phyloP scores from a whole-genome alignment of 2,888 invertebrate genomes.

The Caenorhabditis afra region DNA sequence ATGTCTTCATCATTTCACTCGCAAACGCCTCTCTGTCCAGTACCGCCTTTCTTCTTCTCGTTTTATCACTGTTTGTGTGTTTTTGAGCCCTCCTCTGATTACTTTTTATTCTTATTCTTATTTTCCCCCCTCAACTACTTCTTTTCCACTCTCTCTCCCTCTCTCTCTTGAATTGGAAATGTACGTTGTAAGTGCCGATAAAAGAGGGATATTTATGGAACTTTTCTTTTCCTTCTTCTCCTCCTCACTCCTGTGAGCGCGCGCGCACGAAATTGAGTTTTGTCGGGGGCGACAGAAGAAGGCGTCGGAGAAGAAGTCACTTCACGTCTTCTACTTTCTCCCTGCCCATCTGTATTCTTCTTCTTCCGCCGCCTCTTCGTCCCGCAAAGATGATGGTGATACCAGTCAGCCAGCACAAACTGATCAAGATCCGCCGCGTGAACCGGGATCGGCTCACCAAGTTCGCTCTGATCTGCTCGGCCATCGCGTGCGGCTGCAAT shows the following conservation, averaged over 20 bases:
- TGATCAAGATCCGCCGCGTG: constrained; percentile 77
- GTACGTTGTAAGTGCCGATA: constrained; percentile 50
- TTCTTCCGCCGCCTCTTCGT: too few relatives aligned
- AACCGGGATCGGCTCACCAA: constrained; percentile 74
- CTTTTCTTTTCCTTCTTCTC: constrained; percentile 13
- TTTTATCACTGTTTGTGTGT: background rate
- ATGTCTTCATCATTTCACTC: too few relatives aligned
- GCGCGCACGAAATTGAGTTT: constrained; percentile 43
- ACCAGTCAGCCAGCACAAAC: constrained; percentile 77
- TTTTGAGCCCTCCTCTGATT: background rate
- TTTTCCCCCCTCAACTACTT: constrained; percentile 1
- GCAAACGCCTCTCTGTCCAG: background rate
- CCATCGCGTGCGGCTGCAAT: constrained; percentile 69
- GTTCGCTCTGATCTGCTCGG: constrained; percentile 70
- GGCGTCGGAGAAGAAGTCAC: constrained; percentile 37
- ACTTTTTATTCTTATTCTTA: constrained; percentile 7
- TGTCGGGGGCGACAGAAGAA: background rate
- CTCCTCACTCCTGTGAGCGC: too few relatives aligned
- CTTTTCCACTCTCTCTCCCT: too few relatives aligned
- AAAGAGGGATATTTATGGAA: constrained; percentile 54
- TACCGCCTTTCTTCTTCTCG: background rate
- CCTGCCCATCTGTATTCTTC: constrained; percentile 7
- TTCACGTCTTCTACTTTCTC: constrained; percentile 3
- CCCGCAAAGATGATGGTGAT: constrained; percentile 75
- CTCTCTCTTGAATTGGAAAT: constrained; percentile 2